Conservation (phyloP, 2,113 vertebrate species). For the Cyanistes caeruleus region DNA sequence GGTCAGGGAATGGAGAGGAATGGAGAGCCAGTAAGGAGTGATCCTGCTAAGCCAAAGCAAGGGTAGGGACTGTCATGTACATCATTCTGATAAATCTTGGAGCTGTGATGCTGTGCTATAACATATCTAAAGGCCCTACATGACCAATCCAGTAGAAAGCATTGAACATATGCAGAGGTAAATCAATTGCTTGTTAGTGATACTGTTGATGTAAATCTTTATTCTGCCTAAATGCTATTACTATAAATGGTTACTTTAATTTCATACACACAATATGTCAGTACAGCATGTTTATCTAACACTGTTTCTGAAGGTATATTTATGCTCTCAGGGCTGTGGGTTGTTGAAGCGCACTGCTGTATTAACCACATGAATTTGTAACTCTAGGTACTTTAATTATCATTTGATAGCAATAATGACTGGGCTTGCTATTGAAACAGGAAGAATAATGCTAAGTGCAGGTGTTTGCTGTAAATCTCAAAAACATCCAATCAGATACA, state of each 20-base stretch:
- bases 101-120: background rate
- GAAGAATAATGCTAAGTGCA: background rate
- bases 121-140: background rate
- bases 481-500: background rate
- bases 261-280: background rate
- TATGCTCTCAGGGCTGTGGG: background rate
- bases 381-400: background rate
- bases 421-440: background rate
- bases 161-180: background rate
- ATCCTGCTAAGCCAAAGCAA: background rate
- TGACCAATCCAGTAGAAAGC: background rate
- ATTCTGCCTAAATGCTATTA: background rate
- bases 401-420: background rate
- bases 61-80: background rate
- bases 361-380: background rate
- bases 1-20: background rate
- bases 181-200: background rate
- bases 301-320: background rate
- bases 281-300: background rate
- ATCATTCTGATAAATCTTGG: background rate
- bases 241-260: background rate
- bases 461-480: background rate
- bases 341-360: background rate
- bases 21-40: background rate
- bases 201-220: background rate